These are phyloP conservation scores for Sigmodon hispidus DNA, from an alignment of 2,113 vertebrate species.

Conservation along the genomic window DNA sequence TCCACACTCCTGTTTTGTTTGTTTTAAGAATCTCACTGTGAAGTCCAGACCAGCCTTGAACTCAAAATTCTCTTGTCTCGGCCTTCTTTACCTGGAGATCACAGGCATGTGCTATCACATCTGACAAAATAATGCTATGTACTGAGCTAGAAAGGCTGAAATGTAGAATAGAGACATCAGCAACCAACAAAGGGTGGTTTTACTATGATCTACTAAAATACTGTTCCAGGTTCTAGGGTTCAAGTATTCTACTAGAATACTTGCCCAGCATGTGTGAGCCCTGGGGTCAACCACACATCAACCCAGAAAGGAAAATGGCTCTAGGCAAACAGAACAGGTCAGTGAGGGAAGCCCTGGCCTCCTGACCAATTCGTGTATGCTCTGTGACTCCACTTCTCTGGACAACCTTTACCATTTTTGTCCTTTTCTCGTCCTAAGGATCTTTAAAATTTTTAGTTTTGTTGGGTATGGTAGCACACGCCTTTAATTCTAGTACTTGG, in stretches of 20 bases:
- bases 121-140: neutral
- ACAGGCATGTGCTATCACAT: neutral
- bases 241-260: neutral
- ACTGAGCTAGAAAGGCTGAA: neutral
- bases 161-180: neutral
- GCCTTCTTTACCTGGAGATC: neutral
- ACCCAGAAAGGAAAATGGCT: neutral
- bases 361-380: neutral
- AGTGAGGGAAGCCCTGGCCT: neutral
- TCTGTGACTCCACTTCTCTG: neutral
- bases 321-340: neutral
- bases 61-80: neutral
- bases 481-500: neutral
- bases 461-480: neutral
- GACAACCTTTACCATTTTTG: neutral
- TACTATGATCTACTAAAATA: neutral
- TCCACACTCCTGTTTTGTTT: neutral
- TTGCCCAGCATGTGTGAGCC: neutral
- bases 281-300: neutral
- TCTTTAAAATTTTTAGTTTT: neutral
- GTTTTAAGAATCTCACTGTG: neutral
- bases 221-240: neutral
- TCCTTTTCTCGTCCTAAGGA: slow-evolving; percentile 13
- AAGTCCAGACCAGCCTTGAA: neutral
- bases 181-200: neutral